A percentile compares a stretch with the other conserved stretches of the same genome.
phyloP scores from a whole-genome alignment of 2,888 invertebrate genomes.

The Mantis religiosa region DNA sequence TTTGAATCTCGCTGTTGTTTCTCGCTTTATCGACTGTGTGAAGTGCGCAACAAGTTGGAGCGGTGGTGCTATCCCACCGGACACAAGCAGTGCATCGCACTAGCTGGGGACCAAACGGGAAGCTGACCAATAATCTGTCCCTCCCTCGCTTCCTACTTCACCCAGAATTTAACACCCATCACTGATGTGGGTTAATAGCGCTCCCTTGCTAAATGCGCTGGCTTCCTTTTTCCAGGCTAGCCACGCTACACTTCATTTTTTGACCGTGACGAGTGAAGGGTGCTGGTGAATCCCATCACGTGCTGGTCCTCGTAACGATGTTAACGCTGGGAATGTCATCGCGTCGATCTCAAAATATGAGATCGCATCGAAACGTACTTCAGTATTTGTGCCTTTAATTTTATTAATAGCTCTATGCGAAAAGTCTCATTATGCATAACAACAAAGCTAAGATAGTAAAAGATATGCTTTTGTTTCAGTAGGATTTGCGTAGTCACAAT shows the following conservation, averaged over 20 bases:
- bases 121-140: conserved; percentile 14
- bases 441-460: too few relatives aligned
- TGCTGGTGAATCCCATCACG: not conserved
- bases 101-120: conserved; percentile 2
- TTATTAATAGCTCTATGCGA: too few relatives aligned
- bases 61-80: not conserved
- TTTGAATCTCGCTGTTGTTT: too few relatives aligned
- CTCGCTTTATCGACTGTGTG: not conserved
- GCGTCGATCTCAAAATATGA: too few relatives aligned
- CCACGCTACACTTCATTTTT: not conserved
- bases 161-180: conserved; percentile 1
- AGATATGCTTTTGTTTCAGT: too few relatives aligned
- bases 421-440: too few relatives aligned
- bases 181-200: not conserved
- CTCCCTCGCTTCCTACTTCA: conserved; percentile 10
- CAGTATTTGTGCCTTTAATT: too few relatives aligned
- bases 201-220: not conserved
- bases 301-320: not conserved
- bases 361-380: too few relatives aligned
- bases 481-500: too few relatives aligned
- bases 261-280: not conserved
- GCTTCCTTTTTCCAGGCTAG: not conserved
- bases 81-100: not conserved
- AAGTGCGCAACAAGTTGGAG: not conserved
- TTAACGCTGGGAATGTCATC: too few relatives aligned